Percentiles rank a stretch among this genome's conserved stretches.
These are phyloP conservation scores for Xanthia togata DNA, from an alignment of 2,888 invertebrate species.

Conservation along the genomic window DNA sequence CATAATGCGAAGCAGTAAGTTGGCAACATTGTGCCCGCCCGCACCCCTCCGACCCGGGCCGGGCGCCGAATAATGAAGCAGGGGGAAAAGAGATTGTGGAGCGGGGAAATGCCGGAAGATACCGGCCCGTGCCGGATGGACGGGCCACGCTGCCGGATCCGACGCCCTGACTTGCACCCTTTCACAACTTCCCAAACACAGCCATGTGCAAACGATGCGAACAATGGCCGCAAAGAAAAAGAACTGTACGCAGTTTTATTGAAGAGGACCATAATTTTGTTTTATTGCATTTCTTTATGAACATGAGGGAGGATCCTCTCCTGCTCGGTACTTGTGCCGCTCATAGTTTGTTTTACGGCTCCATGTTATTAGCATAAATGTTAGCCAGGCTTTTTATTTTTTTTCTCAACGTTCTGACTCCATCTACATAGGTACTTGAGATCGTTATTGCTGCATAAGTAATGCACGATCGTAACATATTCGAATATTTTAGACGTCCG, in stretches of 20 bases:
- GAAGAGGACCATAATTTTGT: conserved; percentile 57
- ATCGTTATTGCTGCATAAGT: conserved; percentile 52
- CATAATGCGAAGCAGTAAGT: conserved; percentile 7
- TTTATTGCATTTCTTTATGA: conserved; percentile 64
- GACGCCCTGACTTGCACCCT: conserved; percentile 69
- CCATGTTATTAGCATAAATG: conserved; percentile 63
- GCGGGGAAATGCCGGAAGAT: conserved; percentile 81
- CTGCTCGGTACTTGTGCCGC: conserved; percentile 23
- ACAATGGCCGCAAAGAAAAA: conserved; percentile 59
- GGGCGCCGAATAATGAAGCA: conserved; percentile 83
- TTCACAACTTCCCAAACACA: conserved; percentile 69
- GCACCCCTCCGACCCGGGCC: conserved; percentile 85
- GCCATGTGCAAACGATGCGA: conserved; percentile 67
- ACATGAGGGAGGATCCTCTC: conserved; percentile 37
- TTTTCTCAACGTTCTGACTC: conserved; percentile 18
- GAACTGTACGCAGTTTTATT: conserved; percentile 57
- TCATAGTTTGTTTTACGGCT: conserved; percentile 64
- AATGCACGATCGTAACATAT: conserved; percentile 53
- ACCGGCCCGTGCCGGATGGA: conserved; percentile 79
- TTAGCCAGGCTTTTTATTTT: conserved; percentile 43
- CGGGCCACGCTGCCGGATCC: conserved; percentile 74
- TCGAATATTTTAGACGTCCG: conserved; percentile 46
- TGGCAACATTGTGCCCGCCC: conserved; percentile 81
- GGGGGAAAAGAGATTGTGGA: conserved; percentile 77
- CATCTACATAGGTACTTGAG: conserved; percentile 17